Evolutionary conservation across 2,888 invertebrate genomes (phyloP), one percentile per base, ranked within the genome.

Genomic region (Leptura quadrifasciata): DNA sequence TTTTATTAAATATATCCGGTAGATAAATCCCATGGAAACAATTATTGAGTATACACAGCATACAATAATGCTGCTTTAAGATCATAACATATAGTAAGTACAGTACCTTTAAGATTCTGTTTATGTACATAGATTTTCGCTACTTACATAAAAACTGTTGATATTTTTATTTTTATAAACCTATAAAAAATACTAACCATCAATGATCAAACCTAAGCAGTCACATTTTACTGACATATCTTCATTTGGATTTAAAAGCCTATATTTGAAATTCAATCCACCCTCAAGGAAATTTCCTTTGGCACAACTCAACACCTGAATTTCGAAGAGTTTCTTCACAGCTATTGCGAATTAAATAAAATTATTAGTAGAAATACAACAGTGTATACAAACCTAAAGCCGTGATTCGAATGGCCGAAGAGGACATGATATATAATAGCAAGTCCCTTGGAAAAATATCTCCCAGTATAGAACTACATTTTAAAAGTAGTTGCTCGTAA

Each of bases 381-480:
- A 61, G 27, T 39, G 18, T 54, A 55, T 2, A 60, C 15, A 81
- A 86, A 92, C 93, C 92, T 84, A 90, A 78, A 58, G 91, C 92
- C n/a, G 92, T 90, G 78, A 90, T 88, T 65, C 90, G 88, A 0
- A 87, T 84, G 4, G 90, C 87, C 24, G 90, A 90, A 47, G 89
- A 89, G 65, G 90, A 89, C 87, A 93, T 89, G 47, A 93, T 87
- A 83, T 91, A 91, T 57, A 91, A 84, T 12, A 94, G 85, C 91
- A 94, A 93, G 20, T 90, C 88, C 79, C 93, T 89, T 0, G 92
- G 90, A 81, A 94, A 92, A n/a, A 90, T 90, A 71, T 92, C 92
- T 0, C 94, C 94, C 9, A 94, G 88, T 3, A 93, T 92, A 0
- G 93, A 90, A 9, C 92, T 92, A 81, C 92, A 92, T 87, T 94